Conservation (phyloP, 2,113 vertebrate species). For the Petaurus breviceps region DNA sequence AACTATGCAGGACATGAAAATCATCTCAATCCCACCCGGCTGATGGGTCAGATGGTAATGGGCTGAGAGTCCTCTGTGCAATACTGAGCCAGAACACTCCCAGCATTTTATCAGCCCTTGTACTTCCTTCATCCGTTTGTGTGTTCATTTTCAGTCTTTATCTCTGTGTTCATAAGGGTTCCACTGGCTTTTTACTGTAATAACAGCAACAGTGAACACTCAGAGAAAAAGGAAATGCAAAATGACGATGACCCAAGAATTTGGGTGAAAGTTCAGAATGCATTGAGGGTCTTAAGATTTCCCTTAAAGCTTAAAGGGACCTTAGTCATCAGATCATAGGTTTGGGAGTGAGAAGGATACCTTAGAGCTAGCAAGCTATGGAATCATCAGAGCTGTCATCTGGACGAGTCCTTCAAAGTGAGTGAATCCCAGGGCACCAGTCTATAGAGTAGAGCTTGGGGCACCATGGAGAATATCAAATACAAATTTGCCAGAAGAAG, state of each 20-base stretch:
- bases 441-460: neutral
- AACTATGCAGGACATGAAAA: neutral
- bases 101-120: neutral
- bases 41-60: neutral
- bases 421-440: neutral
- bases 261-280: neutral
- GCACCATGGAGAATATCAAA: neutral
- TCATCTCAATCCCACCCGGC: neutral
- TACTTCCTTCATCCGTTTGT: neutral
- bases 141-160: neutral
- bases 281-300: neutral
- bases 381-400: neutral
- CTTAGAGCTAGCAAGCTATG: neutral
- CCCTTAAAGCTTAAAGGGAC: neutral
- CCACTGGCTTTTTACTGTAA: neutral
- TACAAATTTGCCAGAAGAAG: neutral
- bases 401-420: neutral
- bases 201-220: neutral
- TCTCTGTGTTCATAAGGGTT: neutral
- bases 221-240: neutral
- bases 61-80: neutral
- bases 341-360: neutral
- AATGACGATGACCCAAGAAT: neutral
- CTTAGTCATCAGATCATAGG: neutral
- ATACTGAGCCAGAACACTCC: neutral